These are phyloP conservation scores for Lutjanus argentimaculatus DNA, from an alignment of 2,797 vertebrate species.

Conservation along the genomic window DNA sequence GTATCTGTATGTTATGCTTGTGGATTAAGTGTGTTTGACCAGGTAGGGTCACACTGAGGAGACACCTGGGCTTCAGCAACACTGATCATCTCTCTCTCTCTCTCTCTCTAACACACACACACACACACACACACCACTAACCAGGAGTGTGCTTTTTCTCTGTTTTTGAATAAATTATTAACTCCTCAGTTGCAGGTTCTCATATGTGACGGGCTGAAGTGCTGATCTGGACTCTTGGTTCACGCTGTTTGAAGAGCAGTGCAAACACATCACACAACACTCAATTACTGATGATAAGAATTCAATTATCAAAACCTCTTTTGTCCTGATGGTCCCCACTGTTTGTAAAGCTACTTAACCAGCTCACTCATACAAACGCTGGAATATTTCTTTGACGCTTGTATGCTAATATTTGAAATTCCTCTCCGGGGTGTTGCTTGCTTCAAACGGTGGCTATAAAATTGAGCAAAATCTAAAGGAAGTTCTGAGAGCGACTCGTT, in stretches of 20 bases:
- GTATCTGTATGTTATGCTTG: slow-evolving; percentile 65
- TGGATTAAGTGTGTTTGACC: slow-evolving; percentile 75
- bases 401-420: slow-evolving; percentile 61
- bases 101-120: slow-evolving; percentile 17
- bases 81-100: slow-evolving; percentile 22
- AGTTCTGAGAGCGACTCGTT: not conserved
- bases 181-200: slow-evolving; percentile 69
- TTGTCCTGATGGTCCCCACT: slow-evolving; percentile 30
- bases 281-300: slow-evolving; percentile 67
- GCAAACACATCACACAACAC: slow-evolving; percentile 73
- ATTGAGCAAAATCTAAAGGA: not conserved
- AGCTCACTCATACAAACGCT: slow-evolving; percentile 26
- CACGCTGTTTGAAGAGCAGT: slow-evolving; percentile 73
- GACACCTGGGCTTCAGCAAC: slow-evolving; percentile 64
- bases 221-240: slow-evolving; percentile 61
- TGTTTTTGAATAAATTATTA: slow-evolving; percentile 80
- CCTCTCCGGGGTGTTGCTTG: slow-evolving; percentile 35
- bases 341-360: slow-evolving; percentile 59
- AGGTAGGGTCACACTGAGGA: slow-evolving; percentile 62
- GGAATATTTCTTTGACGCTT: slow-evolving; percentile 45
- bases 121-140: slow-evolving; percentile 44
- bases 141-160: slow-evolving; percentile 60
- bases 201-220: slow-evolving; percentile 49
- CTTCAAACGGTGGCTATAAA: slow-evolving; percentile 7
- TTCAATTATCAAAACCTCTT: slow-evolving; percentile 63